Base-by-base conservation (phyloP, 1,140 invertebrate species). In the Liolophura sinensis region DNA sequence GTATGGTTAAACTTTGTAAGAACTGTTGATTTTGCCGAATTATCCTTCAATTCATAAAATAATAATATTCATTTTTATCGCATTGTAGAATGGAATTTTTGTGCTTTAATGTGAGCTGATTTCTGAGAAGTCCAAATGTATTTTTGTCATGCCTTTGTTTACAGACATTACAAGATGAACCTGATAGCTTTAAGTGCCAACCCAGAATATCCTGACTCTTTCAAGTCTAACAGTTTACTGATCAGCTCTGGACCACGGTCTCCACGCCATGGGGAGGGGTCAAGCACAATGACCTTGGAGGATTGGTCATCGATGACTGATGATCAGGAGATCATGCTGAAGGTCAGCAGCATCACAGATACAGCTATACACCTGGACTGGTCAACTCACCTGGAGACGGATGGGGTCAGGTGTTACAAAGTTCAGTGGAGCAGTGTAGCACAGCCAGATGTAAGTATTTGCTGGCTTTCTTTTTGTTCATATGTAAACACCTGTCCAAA, bases 351-450 rank as follows among this genome's bases (percentile, higher is more conserved):
- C 56, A 71, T 83, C 24, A 76, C 75, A 22, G 80, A 82, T 25
- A 77, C 73, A 11, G 73, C 76, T 47, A 80, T 84, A 51, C 77
- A 83, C 57, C 61, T 85, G 24, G 82, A 83, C 65, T 85, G 83
- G 83, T 72, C 71, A 46, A 62, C 62, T 14, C 84, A 81, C 70
- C 46, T 78, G 22, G 79, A 78, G 63, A 74, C 73, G 22, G 77
- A 81, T 16, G 77, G 72, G 6, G 67, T 83, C 25, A 73, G 70
- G 9, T 77, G 72, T 48, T 84, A 81, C 70, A 82, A 78, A 72
- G 77, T 82, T 25, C 78, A 82, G 60, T 84, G 82, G 83, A 83
- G 73, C 64, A 81, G 76, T 74, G 80, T 82, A 12, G 82, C 79
- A 14, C 81, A 84, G 62, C 80, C 81, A 46, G 75, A 75, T 12